Conservation (phyloP, 2,888 invertebrate genomes). For the Drosophila parthenogenetica region DNA sequence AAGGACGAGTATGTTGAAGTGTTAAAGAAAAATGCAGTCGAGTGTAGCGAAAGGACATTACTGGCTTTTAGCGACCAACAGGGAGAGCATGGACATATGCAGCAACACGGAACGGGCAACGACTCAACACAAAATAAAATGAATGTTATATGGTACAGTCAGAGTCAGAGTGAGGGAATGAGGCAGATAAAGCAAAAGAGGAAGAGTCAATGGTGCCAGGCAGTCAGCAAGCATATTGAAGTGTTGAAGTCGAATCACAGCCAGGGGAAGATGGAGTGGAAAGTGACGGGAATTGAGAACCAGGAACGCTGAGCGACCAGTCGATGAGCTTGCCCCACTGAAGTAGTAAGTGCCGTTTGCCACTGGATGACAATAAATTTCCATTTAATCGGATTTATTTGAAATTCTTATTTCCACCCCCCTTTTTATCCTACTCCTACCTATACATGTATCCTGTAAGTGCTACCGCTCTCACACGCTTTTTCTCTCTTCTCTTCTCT, state of each 20-base stretch:
- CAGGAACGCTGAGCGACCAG: slow-evolving; percentile 48
- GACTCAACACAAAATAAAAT: slow-evolving; percentile 67
- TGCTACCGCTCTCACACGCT: slow-evolving; percentile 28
- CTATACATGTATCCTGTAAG: slow-evolving; percentile 25
- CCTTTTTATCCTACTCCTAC: not conserved
- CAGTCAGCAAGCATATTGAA: slow-evolving; percentile 75
- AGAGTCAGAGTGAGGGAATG: slow-evolving; percentile 1
- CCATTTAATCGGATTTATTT: slow-evolving; percentile 83
- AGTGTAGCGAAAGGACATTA: slow-evolving; percentile 80
- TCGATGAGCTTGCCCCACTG: slow-evolving; percentile 77
- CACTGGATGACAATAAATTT: slow-evolving; percentile 82
- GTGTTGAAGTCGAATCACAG: slow-evolving; percentile 72
- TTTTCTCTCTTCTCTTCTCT: slow-evolving; percentile 6
- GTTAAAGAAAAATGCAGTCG: slow-evolving; percentile 81
- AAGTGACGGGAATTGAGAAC: slow-evolving; percentile 20
- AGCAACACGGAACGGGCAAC: slow-evolving; percentile 27
- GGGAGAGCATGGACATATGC: slow-evolving; percentile 58
- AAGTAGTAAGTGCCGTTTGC: slow-evolving; percentile 81
- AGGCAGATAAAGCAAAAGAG: slow-evolving; percentile 1
- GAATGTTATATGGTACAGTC: slow-evolving; percentile 69
- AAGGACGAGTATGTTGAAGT: slow-evolving; percentile 76
- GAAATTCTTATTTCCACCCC: slow-evolving; percentile 75
- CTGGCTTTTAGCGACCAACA: slow-evolving; percentile 78
- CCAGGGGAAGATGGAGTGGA: slow-evolving; percentile 15
- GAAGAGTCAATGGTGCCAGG: slow-evolving; percentile 13